Evolutionary conservation across 2,113 vertebrate genomes (phyloP).

Genomic region (Cyanocitta stelleri): DNA sequence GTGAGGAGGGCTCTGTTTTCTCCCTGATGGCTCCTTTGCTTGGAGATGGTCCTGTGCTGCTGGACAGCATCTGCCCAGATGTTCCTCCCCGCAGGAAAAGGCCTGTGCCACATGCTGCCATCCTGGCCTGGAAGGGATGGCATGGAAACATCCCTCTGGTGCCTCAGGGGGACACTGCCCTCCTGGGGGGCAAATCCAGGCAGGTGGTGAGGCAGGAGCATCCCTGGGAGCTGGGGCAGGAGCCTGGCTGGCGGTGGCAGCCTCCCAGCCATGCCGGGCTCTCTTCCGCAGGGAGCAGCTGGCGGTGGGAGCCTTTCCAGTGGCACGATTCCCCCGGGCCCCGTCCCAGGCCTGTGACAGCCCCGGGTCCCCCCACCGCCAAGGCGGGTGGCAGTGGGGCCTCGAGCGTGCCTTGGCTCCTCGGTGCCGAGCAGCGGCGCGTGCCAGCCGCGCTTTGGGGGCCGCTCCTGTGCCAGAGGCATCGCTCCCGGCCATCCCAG

Average conservation of each 20-base stretch:
- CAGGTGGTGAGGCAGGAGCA: background rate
- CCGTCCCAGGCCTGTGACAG: background rate
- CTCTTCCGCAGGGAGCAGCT: background rate
- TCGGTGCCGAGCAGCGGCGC: rapidly evolving
- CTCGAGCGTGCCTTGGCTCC: background rate
- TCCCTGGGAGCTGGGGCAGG: background rate
- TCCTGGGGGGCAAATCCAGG: background rate
- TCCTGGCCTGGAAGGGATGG: background rate
- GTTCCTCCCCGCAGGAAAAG: background rate
- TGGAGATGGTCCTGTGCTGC: rapidly evolving
- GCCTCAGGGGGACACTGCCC: rapidly evolving
- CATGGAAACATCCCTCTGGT: rapidly evolving
- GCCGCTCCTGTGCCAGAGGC: background rate
- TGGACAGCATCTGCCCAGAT: background rate
- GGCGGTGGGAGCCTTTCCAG: background rate
- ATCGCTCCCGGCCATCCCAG: rapidly evolving
- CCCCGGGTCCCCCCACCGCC: rapidly evolving
- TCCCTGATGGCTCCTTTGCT: background rate
- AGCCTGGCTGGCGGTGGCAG: rapidly evolving
- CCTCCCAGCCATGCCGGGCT: background rate
- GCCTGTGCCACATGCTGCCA: rapidly evolving
- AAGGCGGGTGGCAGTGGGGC: background rate
- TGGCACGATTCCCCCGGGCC: background rate
- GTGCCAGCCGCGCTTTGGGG: background rate
- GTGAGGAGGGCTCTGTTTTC: background rate